phyloP scores from a whole-genome alignment of 2,113 vertebrate species.

The Pimephales promelas region DNA sequence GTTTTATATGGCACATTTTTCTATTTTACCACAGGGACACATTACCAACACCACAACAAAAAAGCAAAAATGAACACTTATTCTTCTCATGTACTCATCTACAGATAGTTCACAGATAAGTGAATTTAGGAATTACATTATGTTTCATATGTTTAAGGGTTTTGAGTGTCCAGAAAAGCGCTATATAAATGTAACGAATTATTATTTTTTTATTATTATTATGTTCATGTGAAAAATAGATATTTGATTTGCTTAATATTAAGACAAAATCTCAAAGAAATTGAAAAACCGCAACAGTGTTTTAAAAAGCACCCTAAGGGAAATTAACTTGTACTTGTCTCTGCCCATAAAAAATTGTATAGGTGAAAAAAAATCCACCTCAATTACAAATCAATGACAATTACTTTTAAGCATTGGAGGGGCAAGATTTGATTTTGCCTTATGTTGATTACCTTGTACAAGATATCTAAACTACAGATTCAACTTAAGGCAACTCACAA shows the following conservation, averaged over 20 bases:
- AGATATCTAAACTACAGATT: neutral
- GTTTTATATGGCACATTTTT: neutral
- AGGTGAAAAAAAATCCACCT: neutral
- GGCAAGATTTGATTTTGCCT: constrained; percentile 2
- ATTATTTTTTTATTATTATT: too few species aligned
- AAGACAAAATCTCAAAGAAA: neutral
- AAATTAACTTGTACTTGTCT: neutral
- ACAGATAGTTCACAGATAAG: too few species aligned
- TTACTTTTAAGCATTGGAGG: neutral
- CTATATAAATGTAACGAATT: too few species aligned
- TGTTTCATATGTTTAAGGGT: too few species aligned
- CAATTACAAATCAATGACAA: neutral
- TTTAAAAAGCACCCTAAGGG: constrained; percentile 5
- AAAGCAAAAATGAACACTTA: neutral
- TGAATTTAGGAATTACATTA: neutral
- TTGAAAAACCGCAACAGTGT: neutral
- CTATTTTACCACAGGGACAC: neutral
- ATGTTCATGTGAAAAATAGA: neutral
- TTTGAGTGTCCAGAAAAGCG: too few species aligned
- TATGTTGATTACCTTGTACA: neutral
- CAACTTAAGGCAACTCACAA: constrained; percentile 2
- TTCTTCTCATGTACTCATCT: too few species aligned
- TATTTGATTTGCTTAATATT: neutral
- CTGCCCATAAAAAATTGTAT: neutral
- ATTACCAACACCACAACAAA: neutral